Conservation (phyloP, 2,113 vertebrate species). For the Campylorhamphus procurvoides region DNA sequence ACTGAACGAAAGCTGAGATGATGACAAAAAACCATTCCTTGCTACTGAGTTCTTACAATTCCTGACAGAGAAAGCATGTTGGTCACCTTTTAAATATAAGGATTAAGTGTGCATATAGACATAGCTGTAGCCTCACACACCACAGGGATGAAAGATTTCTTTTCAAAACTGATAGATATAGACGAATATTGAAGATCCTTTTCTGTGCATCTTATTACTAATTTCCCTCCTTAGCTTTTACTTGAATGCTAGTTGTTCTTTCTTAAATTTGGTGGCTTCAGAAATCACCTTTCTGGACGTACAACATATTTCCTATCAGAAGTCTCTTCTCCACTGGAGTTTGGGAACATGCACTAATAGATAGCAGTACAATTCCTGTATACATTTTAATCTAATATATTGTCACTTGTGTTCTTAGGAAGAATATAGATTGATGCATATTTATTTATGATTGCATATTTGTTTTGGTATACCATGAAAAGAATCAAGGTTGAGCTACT, state of each 20-base stretch:
- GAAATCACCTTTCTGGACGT: not conserved
- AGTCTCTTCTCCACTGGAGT: not conserved
- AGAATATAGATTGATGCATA: not conserved
- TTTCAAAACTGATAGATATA: not conserved
- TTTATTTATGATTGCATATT: not conserved
- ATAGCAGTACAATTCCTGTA: not conserved
- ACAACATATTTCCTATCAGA: not conserved
- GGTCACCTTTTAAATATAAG: not conserved
- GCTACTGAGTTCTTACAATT: not conserved
- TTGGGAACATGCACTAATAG: not conserved
- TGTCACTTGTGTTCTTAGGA: not conserved
- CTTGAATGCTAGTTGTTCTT: not conserved
- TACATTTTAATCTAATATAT: not conserved
- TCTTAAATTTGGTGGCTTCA: not conserved
- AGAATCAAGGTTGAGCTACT: not conserved
- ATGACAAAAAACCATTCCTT: not conserved
- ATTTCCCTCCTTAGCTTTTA: not conserved
- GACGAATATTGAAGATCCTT: not conserved
- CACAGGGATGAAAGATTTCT: not conserved
- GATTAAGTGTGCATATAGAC: not conserved
- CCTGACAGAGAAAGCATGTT: not conserved
- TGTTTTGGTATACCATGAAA: not conserved
- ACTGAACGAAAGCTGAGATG: not conserved
- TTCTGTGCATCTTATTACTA: not conserved
- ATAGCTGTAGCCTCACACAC: not conserved